phyloP scores from a whole-genome alignment of 2,797 vertebrate genomes.

The Euphonia xanthogaster region DNA sequence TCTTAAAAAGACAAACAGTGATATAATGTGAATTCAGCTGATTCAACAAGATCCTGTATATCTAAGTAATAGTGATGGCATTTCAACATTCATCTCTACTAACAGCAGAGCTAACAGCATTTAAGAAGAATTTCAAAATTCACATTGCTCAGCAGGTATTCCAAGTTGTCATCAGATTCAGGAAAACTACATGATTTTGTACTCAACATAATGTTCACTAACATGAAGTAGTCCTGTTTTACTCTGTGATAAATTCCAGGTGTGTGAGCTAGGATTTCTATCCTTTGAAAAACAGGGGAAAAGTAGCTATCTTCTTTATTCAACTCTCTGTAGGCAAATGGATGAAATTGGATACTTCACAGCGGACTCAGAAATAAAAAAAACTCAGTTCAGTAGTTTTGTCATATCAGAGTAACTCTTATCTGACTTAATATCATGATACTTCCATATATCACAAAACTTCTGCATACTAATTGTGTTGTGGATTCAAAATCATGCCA shows the following conservation, averaged over 20 bases:
- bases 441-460: background rate
- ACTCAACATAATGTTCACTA: background rate
- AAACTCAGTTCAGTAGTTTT: background rate
- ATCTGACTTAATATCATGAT: background rate
- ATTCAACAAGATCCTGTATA: background rate
- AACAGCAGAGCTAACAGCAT: background rate
- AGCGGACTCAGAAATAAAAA: background rate
- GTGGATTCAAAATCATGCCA: background rate
- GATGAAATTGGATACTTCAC: background rate
- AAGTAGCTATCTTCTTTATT: background rate
- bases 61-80: background rate
- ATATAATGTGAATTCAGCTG: conserved; percentile 3
- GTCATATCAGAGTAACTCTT: background rate
- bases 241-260: conserved; percentile 2
- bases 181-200: background rate
- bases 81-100: conserved; percentile 1
- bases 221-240: background rate
- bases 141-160: conserved; percentile 15
- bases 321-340: background rate
- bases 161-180: background rate
- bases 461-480: background rate
- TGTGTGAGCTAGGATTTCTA: background rate
- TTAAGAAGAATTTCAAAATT: conserved; percentile 23
- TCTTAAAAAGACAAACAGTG: background rate
- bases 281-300: background rate